Base-by-base conservation (phyloP, 2,888 invertebrate genomes). In the Eurytoma adleriae region DNA sequence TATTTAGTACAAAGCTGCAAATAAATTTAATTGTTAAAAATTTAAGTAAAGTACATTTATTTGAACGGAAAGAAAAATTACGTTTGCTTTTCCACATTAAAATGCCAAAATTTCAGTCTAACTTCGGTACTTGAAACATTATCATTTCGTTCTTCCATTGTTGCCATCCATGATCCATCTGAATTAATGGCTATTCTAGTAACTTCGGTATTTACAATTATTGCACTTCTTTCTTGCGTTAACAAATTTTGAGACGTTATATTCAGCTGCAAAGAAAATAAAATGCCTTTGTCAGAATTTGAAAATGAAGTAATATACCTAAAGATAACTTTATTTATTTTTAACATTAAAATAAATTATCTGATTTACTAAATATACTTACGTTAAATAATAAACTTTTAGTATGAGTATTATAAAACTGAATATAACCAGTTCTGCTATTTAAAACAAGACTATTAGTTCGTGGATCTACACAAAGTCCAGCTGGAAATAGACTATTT, bases 21-120 rank as follows among this genome's bases (percentile, higher is more conserved):
- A 64, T 85, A 61, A 77, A 66, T 2, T 77, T 54, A 67, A 75
- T 18, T 50, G 13, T 77, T 54, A 74, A 24, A 16, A 66, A 20
- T 59, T 78, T 67, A 80, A 69, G 40, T 54, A 50, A 54, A 67
- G 52, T 30, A 30, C 50, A 73, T 68, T 62, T 57, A 40, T 52
- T 56, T 27, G 13, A 66, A 64, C 48, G 18, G 30, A 66, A n/a
- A 75, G 56, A 61, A 16, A 70, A 24, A 88, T 91, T 91, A 95
- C 94, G 90, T 92, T 90, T 95, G 95, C 70, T 91, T 90, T 59
- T 92, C 90, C 1, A 90, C 87, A 84, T 93, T 90, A 85, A 93
- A 96, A 78, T 91, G 86, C 96, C 96, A 96, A 90, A 96, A 96
- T 87, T 96, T 96, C 0, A 96, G 91, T 75, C 94, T 91, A 4